Evolutionary conservation across 2,113 vertebrate genomes (phyloP).

Genomic region (Lagopus leucura): DNA sequence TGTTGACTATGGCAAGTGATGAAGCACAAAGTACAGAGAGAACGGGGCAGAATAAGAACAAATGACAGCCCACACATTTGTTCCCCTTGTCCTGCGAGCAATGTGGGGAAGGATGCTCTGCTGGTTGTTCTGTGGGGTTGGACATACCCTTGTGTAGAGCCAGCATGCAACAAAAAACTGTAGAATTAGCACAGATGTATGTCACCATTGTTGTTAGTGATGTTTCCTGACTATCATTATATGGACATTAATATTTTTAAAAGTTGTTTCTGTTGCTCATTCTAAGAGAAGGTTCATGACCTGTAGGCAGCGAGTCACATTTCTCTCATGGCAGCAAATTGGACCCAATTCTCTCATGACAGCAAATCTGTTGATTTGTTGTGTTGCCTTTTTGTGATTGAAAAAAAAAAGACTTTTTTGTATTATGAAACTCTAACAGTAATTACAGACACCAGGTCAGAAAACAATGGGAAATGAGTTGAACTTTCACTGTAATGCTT

Average conservation of each 20-base stretch:
- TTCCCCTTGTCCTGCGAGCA: not conserved
- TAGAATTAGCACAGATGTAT: not conserved
- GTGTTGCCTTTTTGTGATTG: not conserved
- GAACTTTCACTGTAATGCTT: conserved; percentile 32
- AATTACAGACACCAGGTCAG: not conserved
- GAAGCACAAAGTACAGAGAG: not conserved
- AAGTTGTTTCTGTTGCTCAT: not conserved
- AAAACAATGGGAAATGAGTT: not conserved
- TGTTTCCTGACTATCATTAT: not conserved
- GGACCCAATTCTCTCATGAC: not conserved
- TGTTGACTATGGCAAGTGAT: not conserved
- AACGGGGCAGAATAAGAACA: not conserved
- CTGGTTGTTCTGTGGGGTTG: rapidly evolving
- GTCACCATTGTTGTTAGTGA: not conserved
- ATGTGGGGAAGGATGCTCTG: not conserved
- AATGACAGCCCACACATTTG: rapidly evolving
- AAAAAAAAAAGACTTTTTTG: not conserved
- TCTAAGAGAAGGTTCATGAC: not conserved
- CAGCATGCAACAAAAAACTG: not conserved
- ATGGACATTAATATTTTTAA: not conserved
- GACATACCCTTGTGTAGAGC: not conserved
- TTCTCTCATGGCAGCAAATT: not conserved
- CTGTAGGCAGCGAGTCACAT: not conserved
- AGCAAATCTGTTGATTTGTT: not conserved
- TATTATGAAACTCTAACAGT: not conserved